These are phyloP conservation scores for Parazoanthus darwini DNA, from an alignment of 92 coral and sea anemone genomes.

Conservation along the genomic window DNA sequence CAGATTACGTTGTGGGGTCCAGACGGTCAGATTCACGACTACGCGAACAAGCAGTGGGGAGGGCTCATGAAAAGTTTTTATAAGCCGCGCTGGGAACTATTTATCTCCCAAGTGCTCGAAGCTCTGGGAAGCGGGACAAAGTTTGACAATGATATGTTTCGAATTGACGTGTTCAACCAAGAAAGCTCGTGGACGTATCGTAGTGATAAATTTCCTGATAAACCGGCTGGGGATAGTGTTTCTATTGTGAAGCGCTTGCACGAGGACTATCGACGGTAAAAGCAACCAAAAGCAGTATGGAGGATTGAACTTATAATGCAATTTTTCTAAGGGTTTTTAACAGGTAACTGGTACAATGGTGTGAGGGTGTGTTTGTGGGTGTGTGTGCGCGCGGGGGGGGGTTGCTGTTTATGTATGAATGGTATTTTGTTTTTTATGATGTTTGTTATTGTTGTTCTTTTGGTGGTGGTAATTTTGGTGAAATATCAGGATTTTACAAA, in stretches of 20 bases:
- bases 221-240: conserved; percentile 71
- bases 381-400: no score
- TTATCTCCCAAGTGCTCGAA: conserved; percentile 44
- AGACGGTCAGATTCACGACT: conserved; percentile 75
- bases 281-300: neutral
- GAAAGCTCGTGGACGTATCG: conserved; percentile 75
- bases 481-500: no score
- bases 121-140: conserved; percentile 56
- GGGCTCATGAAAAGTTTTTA: conserved; percentile 71
- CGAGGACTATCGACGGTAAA: conserved; percentile 50
- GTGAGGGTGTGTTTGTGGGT: no score
- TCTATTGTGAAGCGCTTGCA: conserved; percentile 56
- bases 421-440: no score
- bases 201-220: conserved; percentile 54
- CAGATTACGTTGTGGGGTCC: conserved; percentile 93
- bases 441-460: no score
- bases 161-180: conserved; percentile 47
- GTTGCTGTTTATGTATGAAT: no score
- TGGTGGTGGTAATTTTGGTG: no score
- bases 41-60: conserved; percentile 93
- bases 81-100: conserved; percentile 77
- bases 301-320: neutral
- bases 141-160: conserved; percentile 56
- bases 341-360: no score
- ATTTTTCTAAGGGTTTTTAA: neutral